Percentiles rank a stretch among this genome's conserved stretches.
Evolutionary conservation across 2,113 vertebrate species (phyloP).

Genomic region (Protomyctophum bolini): DNA sequence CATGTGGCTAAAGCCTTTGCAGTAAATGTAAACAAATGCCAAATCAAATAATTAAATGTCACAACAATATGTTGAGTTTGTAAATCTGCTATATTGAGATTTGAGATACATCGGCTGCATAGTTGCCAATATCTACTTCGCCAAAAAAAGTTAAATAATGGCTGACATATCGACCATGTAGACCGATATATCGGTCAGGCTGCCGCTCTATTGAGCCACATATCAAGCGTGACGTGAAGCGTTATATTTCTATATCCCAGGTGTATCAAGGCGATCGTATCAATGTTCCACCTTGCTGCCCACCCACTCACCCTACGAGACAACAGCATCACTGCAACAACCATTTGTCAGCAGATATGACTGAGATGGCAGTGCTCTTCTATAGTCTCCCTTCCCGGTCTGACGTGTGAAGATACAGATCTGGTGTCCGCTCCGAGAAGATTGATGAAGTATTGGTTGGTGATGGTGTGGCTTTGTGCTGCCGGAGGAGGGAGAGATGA

Average conservation of each 20-base stretch:
- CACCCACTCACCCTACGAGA: slow-evolving; percentile 20
- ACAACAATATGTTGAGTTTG: too few species aligned
- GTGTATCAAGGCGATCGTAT: too few species aligned
- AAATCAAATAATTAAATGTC: too few species aligned
- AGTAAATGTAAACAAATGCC: too few species aligned
- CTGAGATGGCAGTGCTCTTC: slow-evolving; percentile 67
- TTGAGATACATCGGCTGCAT: too few species aligned
- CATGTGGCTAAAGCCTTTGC: too few species aligned
- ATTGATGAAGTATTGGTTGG: slow-evolving; percentile 57
- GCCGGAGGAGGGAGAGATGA: slow-evolving; percentile 17
- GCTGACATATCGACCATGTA: too few species aligned
- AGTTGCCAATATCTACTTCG: too few species aligned
- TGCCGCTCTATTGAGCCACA: background rate
- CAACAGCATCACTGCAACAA: slow-evolving; percentile 19
- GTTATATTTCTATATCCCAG: background rate
- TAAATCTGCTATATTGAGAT: too few species aligned
- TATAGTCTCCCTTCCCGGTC: slow-evolving; percentile 42
- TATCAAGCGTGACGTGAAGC: background rate
- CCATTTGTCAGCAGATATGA: slow-evolving; percentile 61
- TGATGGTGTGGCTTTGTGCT: slow-evolving; percentile 44
- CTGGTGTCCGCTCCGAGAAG: slow-evolving; percentile 57
- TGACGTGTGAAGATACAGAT: slow-evolving; percentile 63
- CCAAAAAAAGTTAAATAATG: too few species aligned
- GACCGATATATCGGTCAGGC: too few species aligned
- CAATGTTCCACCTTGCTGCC: background rate